Evolutionary conservation across 2,113 vertebrate species (phyloP), one percentile per base, ranked within the genome.

Genomic region (Chloroceryle aenea): DNA sequence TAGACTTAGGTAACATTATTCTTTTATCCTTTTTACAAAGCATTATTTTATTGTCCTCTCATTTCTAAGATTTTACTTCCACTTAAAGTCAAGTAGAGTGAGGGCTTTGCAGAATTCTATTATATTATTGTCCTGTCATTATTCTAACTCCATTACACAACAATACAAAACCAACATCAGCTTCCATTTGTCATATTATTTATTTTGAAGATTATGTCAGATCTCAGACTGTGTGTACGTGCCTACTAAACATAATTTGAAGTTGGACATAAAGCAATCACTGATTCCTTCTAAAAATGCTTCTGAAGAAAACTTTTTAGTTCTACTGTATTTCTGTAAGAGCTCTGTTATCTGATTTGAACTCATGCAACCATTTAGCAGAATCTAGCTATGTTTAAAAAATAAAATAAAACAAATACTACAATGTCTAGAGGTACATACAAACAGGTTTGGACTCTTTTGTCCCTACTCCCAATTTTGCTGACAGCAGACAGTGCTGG

Each of bases 1-100:
- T 90, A 97, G 97, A 96, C 92, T 97, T 96, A 85, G 92, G 92
- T 94, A 96, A 93, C 69, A 55, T 94, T 96, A 97, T 96, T 98
- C 89, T 96, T 96, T 97, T 95, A 97, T 97, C 96, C 95, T 93
- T 96, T 98, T 98, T 98, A 96, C 76, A 95, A 97, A 97, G 81
- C 92, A 95, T 97, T 95, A 97, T 97, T 97, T 97, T 97, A 96
- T 97, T 95, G 90, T 94, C 93, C 83, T 97, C 97, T 96, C 95
- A 95, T 98, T 97, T 96, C 83, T 92, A 97, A 91, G 58, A 96
- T 95, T 97, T 96, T 97, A 95, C 77, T 94, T 98, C 64, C 94
- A 97, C 89, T 97, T 96, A 96, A 95, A 97, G 93, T 95, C 43
- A 96, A 95, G 97, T 56, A 93, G 74, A 97, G 97, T 94, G 95